These are phyloP conservation scores for Notolabrus celidotus DNA, from an alignment of 2,797 vertebrate genomes.

Conservation along the genomic window DNA sequence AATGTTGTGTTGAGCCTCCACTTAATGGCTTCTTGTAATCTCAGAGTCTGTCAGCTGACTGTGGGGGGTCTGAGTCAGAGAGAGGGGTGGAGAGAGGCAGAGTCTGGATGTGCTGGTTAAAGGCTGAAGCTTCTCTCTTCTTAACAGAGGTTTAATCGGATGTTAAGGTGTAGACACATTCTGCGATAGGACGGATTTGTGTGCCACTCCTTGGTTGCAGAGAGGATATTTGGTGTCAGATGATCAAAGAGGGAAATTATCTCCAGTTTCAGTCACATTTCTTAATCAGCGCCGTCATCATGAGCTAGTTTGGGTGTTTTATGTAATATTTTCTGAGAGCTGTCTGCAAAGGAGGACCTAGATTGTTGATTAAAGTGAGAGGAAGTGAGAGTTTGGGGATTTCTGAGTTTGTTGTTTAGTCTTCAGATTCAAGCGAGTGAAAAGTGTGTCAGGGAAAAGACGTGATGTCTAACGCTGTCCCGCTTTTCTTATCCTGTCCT, in stretches of 20 bases:
- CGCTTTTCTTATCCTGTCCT: not conserved
- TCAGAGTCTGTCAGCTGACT: slow-evolving; percentile 18
- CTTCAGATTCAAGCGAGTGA: not conserved
- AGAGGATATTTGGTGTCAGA: too few species aligned
- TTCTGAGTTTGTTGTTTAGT: not conserved
- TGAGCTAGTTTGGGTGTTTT: not conserved
- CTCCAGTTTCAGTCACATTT: not conserved
- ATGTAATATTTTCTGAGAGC: not conserved
- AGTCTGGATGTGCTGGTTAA: slow-evolving; percentile 10
- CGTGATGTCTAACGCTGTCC: not conserved
- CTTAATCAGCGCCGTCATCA: not conserved
- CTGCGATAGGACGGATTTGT: not conserved
- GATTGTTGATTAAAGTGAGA: not conserved
- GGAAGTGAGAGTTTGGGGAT: not conserved
- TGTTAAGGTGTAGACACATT: not conserved
- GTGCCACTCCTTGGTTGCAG: not conserved
- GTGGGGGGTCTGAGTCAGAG: slow-evolving; percentile 10
- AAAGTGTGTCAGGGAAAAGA: slow-evolving; percentile 2
- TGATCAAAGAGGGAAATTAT: too few species aligned
- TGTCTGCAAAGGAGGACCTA: not conserved
- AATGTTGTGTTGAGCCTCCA: slow-evolving; percentile 35
- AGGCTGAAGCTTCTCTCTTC: not conserved
- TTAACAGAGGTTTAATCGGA: slow-evolving; percentile 21
- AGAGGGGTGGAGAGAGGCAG: not conserved
- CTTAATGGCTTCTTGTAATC: slow-evolving; percentile 27